phyloP scores from a whole-genome alignment of 2,797 vertebrate species.

The Sardinella longiceps region DNA sequence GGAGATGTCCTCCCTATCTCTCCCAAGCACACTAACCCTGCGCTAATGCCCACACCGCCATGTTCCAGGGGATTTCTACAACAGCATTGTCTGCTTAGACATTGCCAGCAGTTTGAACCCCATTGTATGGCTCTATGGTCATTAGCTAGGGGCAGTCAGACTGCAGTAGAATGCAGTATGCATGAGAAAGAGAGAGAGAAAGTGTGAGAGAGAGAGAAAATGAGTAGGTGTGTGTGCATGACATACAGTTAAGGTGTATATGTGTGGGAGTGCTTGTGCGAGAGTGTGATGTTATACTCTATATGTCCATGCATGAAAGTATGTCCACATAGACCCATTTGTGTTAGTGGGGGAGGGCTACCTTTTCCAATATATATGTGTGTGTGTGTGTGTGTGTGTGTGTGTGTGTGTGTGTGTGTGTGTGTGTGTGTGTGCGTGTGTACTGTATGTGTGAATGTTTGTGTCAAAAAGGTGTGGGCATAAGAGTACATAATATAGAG shows the following conservation, averaged over 20 bases:
- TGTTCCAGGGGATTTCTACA: not conserved
- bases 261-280: not conserved
- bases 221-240: not conserved
- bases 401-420: not conserved
- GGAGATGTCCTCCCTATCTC: not conserved
- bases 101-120: not conserved
- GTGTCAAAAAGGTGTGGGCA: not conserved
- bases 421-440: not conserved
- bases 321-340: no score
- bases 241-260: not conserved
- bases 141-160: not conserved
- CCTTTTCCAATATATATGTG: not conserved
- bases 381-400: not conserved
- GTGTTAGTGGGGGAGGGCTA: no score
- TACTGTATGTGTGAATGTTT: not conserved
- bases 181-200: not conserved
- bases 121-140: not conserved
- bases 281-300: not conserved
- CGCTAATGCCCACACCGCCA: not conserved
- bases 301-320: not conserved
- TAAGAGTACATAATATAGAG: no score
- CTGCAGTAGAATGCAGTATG: not conserved
- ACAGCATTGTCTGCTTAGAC: constrained; percentile 12
- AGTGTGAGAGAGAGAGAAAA: not conserved
- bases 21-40: not conserved